Base-by-base conservation (phyloP, 35 echinoderm and acorn worm species). In the Hemicentrotus pulcherrimus region DNA sequence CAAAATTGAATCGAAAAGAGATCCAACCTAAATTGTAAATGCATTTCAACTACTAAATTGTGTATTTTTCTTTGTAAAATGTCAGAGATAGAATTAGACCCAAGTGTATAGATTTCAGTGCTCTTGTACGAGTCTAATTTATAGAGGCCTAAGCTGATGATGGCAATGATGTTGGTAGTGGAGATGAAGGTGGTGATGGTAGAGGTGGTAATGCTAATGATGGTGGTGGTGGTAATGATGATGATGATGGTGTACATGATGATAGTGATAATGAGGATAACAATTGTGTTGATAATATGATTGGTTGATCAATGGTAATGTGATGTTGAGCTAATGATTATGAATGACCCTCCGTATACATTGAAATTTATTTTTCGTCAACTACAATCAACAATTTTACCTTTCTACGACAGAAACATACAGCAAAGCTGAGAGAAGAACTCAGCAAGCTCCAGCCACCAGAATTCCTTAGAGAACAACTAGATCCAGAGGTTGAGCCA, bases 371-470 rank as follows among this genome's bases (percentile, higher is more conserved):
- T 91, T 32, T 35, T 6, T 91, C 5, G 9, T 11, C 13, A 32
- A 24, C 35, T 47, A 60, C n/a, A 6, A 94, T 94, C 3, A 47
- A 47, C 47, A 24, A 45, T 61, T 52, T 94, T 86, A 8, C 48
- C 92, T 78, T 41, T 4, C 31, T 47, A 24, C 58, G 15, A 95
- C 97, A 99, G 98, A 97, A 97, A 96, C 98, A 99, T 95, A 99
- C 98, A 46, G 98, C 98, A 19, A 96, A 97, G 58, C 91, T 99
- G 31, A 90, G 96, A 32, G 98, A 99, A 91, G 98, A 99, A 60
- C 86, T 99, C 4, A 94, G 46, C 9, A 99, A 97, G 94, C 94
- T 99, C 24, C 95, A 99, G 87, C 97, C 97, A 86, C 97, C 97
- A 33, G 96, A 98, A 9, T 70, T 91, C 46, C 47, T 98, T 5